phyloP scores from a whole-genome alignment of 1,140 invertebrate genomes.

The Ericerus pela region DNA sequence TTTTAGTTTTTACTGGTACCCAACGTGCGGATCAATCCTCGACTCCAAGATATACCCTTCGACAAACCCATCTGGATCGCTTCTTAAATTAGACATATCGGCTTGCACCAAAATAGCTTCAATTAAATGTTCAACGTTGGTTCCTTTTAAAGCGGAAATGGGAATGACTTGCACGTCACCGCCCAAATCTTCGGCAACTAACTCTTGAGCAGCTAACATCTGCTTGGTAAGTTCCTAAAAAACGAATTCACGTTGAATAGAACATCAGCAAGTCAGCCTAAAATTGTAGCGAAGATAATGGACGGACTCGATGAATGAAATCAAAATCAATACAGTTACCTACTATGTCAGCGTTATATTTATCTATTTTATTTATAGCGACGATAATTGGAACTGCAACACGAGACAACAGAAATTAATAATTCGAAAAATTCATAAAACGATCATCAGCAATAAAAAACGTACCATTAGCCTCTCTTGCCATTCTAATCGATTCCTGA shows the following conservation, averaged over 20 bases:
- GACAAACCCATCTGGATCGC: slow-evolving; percentile 63
- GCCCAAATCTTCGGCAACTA: slow-evolving; percentile 74
- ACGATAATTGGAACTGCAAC: slow-evolving; percentile 84
- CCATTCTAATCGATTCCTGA: slow-evolving; percentile 60
- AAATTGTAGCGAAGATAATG: background rate
- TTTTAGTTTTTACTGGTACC: slow-evolving; percentile 33
- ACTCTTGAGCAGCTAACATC: slow-evolving; percentile 53
- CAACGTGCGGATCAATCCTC: slow-evolving; percentile 49
- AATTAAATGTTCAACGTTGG: slow-evolving; percentile 60
- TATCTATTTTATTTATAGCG: slow-evolving; percentile 99
- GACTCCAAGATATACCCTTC: slow-evolving; percentile 88
- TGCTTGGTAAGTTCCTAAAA: slow-evolving; percentile 54
- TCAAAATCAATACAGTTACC: slow-evolving; percentile 31
- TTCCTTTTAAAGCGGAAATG: slow-evolving; percentile 77
- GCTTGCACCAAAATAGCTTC: slow-evolving; percentile 77
- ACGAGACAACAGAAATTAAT: slow-evolving; percentile 21
- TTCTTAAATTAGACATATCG: slow-evolving; percentile 72
- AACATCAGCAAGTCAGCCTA: background rate
- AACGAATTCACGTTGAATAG: slow-evolving; percentile 10
- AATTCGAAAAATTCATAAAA: slow-evolving; percentile 10
- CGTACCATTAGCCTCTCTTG: slow-evolving; percentile 50
- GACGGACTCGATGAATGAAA: slow-evolving; percentile 16
- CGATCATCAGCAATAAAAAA: slow-evolving; percentile 9
- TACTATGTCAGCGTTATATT: slow-evolving; percentile 70
- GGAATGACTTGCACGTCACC: slow-evolving; percentile 84